Evolutionary conservation across 2,888 invertebrate species (phyloP).

Genomic region (Calameuta idolon): DNA sequence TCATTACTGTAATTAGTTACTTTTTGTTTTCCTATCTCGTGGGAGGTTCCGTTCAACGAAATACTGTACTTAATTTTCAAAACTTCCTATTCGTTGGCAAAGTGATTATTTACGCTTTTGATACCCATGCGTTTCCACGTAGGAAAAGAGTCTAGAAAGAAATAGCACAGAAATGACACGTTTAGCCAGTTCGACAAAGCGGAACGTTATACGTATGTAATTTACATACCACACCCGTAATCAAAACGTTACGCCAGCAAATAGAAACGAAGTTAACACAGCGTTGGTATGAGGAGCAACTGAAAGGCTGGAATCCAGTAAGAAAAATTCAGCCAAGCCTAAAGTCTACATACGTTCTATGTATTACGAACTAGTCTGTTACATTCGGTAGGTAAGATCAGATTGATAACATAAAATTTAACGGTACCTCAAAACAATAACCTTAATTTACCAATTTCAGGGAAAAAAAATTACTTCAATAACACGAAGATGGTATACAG

Average conservation of each 20-base stretch:
- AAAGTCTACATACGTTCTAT: neutral
- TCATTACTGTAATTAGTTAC: neutral
- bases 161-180: neutral
- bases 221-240: neutral
- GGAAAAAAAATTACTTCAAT: too few species aligned
- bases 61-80: neutral
- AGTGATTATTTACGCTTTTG: neutral
- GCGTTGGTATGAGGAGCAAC: neutral
- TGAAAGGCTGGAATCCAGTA: neutral
- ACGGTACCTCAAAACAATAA: neutral
- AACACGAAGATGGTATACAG: too few species aligned
- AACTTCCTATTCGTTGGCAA: neutral
- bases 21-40: neutral
- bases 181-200: neutral
- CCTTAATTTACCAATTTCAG: too few species aligned
- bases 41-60: neutral
- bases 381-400: too few species aligned
- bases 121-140: neutral
- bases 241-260: neutral
- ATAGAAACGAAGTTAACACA: neutral
- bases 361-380: neutral
- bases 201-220: neutral
- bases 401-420: neutral
- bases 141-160: neutral
- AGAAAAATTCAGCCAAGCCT: neutral